Evolutionary conservation across 2,797 vertebrate genomes (phyloP).

Genomic region (Phalloptychus januarius): DNA sequence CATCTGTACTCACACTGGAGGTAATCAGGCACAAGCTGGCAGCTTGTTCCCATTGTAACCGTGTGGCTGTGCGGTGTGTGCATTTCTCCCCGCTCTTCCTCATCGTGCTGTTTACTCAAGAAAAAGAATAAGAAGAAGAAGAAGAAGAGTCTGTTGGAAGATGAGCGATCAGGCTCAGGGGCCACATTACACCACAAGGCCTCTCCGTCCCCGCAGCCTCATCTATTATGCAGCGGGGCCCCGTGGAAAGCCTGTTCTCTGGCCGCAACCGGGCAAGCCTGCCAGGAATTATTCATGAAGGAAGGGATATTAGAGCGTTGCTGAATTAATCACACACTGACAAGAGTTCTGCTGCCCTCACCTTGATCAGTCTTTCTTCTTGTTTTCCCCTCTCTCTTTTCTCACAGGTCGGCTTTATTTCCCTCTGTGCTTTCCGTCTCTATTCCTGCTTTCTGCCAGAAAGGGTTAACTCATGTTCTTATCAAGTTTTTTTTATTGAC

Average conservation of each 20-base stretch:
- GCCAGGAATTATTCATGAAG: slow-evolving; percentile 71
- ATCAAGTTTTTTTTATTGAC: slow-evolving; percentile 24
- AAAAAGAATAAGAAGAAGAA: slow-evolving; percentile 39
- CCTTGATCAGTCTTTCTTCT: slow-evolving; percentile 23
- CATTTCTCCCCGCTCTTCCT: slow-evolving; percentile 27
- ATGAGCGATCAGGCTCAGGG: slow-evolving; percentile 66
- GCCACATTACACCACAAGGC: slow-evolving; percentile 60
- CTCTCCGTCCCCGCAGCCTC: slow-evolving; percentile 49
- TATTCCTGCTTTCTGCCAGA: slow-evolving; percentile 9
- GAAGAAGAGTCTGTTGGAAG: slow-evolving; percentile 52
- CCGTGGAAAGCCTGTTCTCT: slow-evolving; percentile 48
- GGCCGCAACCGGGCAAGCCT: slow-evolving; percentile 57
- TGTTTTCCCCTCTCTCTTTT: slow-evolving; percentile 13
- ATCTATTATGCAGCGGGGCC: slow-evolving; percentile 71
- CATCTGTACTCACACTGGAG: slow-evolving; percentile 10
- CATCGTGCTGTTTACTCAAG: slow-evolving; percentile 69
- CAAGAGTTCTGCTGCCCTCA: slow-evolving; percentile 50
- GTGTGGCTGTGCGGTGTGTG: slow-evolving; percentile 45
- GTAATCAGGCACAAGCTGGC: slow-evolving; percentile 24
- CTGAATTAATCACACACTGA: slow-evolving; percentile 63
- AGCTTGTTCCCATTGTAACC: slow-evolving; percentile 36
- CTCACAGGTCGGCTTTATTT: not conserved
- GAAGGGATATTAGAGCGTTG: slow-evolving; percentile 70
- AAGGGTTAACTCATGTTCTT: slow-evolving; percentile 22
- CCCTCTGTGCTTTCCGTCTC: not conserved